These are phyloP conservation scores for Zaprionus lineosus DNA, from an alignment of 2,888 invertebrate species.

Conservation along the genomic window DNA sequence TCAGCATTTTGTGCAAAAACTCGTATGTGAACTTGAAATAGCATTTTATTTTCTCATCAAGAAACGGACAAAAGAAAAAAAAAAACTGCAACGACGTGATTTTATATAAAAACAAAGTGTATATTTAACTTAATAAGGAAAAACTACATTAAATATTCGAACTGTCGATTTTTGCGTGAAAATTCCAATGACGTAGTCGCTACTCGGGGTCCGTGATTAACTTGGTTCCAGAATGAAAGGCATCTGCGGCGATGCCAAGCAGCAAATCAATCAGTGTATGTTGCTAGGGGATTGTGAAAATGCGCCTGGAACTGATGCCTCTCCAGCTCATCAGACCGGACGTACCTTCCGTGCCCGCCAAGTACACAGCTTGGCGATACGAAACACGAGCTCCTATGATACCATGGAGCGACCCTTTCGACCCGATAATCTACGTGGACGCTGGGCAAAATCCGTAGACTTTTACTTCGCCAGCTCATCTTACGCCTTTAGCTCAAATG, in stretches of 20 bases:
- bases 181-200: constrained; percentile 28
- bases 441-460: constrained; percentile 89
- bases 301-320: not conserved
- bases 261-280: constrained; percentile 75
- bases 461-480: constrained; percentile 91
- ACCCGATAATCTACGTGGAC: constrained; percentile 84
- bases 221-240: constrained; percentile 67
- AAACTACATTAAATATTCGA: constrained; percentile 9
- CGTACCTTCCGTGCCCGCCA: constrained; percentile 56
- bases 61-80: constrained; percentile 3
- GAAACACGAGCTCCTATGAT: constrained; percentile 78
- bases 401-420: constrained; percentile 80
- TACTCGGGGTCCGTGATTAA: constrained; percentile 14
- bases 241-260: constrained; percentile 74
- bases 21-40: constrained; percentile 47
- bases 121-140: constrained; percentile 9
- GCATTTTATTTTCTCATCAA: constrained; percentile 2
- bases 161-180: not conserved
- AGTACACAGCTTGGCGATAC: constrained; percentile 62
- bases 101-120: constrained; percentile 17
- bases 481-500: constrained; percentile 92
- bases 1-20: constrained; percentile 28
- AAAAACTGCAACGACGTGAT: constrained; percentile 34
- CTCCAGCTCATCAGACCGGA: constrained; percentile 12
- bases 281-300: constrained; percentile 52